Evolutionary conservation across 1,140 invertebrate genomes (phyloP).

Genomic region (Gryon sp.): DNA sequence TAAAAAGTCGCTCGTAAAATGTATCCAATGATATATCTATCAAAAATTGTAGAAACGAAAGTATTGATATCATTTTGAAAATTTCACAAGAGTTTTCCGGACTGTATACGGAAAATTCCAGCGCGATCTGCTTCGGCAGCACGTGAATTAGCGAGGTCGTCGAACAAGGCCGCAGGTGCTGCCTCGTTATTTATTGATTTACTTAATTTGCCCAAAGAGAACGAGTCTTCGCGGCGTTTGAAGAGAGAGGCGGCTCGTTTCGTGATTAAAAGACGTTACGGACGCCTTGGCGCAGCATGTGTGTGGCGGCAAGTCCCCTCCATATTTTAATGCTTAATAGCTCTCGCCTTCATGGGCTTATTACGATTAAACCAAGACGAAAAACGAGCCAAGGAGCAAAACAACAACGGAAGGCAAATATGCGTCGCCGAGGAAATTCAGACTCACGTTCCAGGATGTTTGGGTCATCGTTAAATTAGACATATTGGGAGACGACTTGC

Average conservation of each 20-base stretch:
- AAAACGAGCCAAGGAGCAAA: conserved; percentile 47
- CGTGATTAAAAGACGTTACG: conserved; percentile 80
- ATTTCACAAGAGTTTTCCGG: conserved; percentile 16
- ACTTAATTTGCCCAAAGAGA: conserved; percentile 77
- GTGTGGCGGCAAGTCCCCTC: conserved; percentile 72
- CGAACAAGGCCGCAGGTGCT: conserved; percentile 74
- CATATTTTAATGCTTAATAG: conserved; percentile 77
- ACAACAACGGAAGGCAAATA: conserved; percentile 49
- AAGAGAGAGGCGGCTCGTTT: conserved; percentile 74
- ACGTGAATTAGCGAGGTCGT: conserved; percentile 53
- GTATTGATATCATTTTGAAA: too few relatives aligned
- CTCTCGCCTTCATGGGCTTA: conserved; percentile 74
- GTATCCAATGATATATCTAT: too few relatives aligned
- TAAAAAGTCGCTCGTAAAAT: too few relatives aligned
- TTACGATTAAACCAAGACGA: conserved; percentile 69
- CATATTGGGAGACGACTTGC: conserved; percentile 41
- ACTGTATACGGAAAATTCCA: conserved; percentile 33
- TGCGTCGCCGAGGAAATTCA: conserved; percentile 58
- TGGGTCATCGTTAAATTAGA: conserved; percentile 60
- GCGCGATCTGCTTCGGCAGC: background rate
- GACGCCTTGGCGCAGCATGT: conserved; percentile 76
- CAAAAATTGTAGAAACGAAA: too few relatives aligned
- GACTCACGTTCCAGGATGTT: conserved; percentile 57
- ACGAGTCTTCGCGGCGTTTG: conserved; percentile 71
- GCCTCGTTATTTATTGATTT: conserved; percentile 79